Percentiles rank a stretch among this genome's conserved stretches.
phyloP scores from a whole-genome alignment of 2,888 invertebrate species.

The Parnassius mnemosyne region DNA sequence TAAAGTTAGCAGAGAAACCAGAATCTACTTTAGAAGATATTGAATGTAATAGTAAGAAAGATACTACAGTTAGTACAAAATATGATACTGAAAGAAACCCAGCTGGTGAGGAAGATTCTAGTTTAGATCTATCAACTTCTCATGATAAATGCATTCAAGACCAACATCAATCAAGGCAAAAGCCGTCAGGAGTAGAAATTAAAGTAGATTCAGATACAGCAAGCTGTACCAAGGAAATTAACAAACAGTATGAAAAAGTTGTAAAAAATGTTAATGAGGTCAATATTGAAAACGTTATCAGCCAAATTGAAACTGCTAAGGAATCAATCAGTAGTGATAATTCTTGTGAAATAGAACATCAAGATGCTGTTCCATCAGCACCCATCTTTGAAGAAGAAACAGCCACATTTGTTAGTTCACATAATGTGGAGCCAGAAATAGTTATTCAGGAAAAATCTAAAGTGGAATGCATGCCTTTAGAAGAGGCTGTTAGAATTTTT shows the following conservation, averaged over 20 bases:
- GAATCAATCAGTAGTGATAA: background rate
- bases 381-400: slow-evolving; percentile 51
- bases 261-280: background rate
- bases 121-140: background rate
- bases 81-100: background rate
- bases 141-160: background rate
- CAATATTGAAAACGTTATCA: background rate
- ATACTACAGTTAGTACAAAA: slow-evolving; percentile 7
- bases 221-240: background rate
- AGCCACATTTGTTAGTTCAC: slow-evolving; percentile 7
- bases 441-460: slow-evolving; percentile 35
- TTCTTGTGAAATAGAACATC: slow-evolving; percentile 4
- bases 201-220: slow-evolving; percentile 3
- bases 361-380: slow-evolving; percentile 54
- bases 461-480: slow-evolving; percentile 54
- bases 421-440: slow-evolving; percentile 15
- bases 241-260: background rate
- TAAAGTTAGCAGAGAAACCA: slow-evolving; percentile 1
- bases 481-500: slow-evolving; percentile 57
- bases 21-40: slow-evolving; percentile 7
- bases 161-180: background rate
- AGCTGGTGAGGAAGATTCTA: background rate
- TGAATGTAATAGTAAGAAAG: slow-evolving; percentile 1
- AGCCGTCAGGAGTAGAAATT: slow-evolving; percentile 9
- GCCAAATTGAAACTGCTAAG: background rate